Base-by-base conservation (phyloP, 2,113 vertebrate species). In the Chlorodrepanis virens region DNA sequence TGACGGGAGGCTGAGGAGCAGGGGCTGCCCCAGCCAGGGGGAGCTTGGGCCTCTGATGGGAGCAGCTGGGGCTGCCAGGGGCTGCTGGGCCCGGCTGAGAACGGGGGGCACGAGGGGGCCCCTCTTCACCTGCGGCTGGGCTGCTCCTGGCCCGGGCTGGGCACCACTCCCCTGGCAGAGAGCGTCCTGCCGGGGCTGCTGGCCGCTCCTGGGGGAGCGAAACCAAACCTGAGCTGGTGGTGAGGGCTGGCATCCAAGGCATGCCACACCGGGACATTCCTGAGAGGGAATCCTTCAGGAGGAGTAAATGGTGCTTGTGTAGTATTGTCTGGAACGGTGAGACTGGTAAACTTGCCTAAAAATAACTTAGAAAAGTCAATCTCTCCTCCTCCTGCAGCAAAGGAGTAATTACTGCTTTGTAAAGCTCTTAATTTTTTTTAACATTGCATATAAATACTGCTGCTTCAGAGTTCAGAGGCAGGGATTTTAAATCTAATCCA, bases 401-500 rank as follows among this genome's bases (percentile, higher is more conserved):
- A 80, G 74, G 71, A 93, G 89, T 84, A 95, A 96, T 97, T 96
- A 97, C 90, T 49, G 27, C 37, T 88, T 87, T 77, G 89, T 88
- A 87, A 93, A 95, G 83, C 93, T 94, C 54, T 93, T 96, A 81
- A 88, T 93, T 91, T 92, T 90, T 87, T 87, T 96, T 88, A 86
- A 68, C 37, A 12, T 57, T 87, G 45, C 89, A 56, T 90, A 87
- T 95, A 96, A 97, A 91, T 82, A 90, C 69, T 87, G 83, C 93
- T 95, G 90, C 96, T 94, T 83, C 57, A 81, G 96, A 96, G 96
- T 97, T 97, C 96, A 96, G 96, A 98, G 92, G 93, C 89, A 97
- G 94, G 87, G 96, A 91, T 95, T 97, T 97, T 96, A 93, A 97
- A 95, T 90, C 96, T 97, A 97, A 98, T 98, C 97, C 97, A 97